phyloP scores from a whole-genome alignment of 2,888 invertebrate genomes.

The Diachrysia chrysitis region DNA sequence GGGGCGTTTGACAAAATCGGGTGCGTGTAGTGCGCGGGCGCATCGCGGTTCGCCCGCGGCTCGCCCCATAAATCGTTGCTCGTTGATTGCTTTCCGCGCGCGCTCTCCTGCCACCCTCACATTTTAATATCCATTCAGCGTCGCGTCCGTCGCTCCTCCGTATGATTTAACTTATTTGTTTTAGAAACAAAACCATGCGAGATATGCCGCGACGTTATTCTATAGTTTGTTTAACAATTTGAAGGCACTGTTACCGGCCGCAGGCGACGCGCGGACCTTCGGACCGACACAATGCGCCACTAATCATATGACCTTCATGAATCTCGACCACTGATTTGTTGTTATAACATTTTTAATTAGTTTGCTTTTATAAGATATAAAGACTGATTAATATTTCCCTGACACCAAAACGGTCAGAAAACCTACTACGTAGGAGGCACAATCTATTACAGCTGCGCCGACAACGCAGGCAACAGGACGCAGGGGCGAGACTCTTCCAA shows the following conservation, averaged over 20 bases:
- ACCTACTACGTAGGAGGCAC: slow-evolving; percentile 18
- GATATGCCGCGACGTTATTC: slow-evolving; percentile 79
- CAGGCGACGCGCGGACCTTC: slow-evolving; percentile 66
- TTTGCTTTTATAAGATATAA: slow-evolving; percentile 58
- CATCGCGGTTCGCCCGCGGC: slow-evolving; percentile 64
- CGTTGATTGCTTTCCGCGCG: slow-evolving; percentile 80
- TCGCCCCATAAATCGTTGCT: slow-evolving; percentile 76
- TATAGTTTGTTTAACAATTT: slow-evolving; percentile 74
- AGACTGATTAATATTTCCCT: slow-evolving; percentile 41
- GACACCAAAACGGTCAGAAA: slow-evolving; percentile 25
- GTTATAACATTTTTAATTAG: slow-evolving; percentile 67
- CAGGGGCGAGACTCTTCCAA: background rate
- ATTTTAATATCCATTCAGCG: slow-evolving; percentile 75
- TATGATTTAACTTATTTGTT: slow-evolving; percentile 84
- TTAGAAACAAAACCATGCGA: slow-evolving; percentile 76
- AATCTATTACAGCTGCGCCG: slow-evolving; percentile 9
- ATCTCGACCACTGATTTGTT: slow-evolving; percentile 66
- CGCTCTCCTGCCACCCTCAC: slow-evolving; percentile 64
- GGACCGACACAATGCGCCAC: slow-evolving; percentile 62
- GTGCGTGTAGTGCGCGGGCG: slow-evolving; percentile 60
- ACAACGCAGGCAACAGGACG: background rate
- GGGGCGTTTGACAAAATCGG: slow-evolving; percentile 62
- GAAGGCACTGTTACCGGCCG: slow-evolving; percentile 69
- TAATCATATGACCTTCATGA: slow-evolving; percentile 65
- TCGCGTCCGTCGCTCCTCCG: slow-evolving; percentile 59